A percentile compares a stretch with the other conserved stretches of the same genome.
Conservation (phyloP, 1,140 invertebrate species). For the Neodiprion lecontei region DNA sequence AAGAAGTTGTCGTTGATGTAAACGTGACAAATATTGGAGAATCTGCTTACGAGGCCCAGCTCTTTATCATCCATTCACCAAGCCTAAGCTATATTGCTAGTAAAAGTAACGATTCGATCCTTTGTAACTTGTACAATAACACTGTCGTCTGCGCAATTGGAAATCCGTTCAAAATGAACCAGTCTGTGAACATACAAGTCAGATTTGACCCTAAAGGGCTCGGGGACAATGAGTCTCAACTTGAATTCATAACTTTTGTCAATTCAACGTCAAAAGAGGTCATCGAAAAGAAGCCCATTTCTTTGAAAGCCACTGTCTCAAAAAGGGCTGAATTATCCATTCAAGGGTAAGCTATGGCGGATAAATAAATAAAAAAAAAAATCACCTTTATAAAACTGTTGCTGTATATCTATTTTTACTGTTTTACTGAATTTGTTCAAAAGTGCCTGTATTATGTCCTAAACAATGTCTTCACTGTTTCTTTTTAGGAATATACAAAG, state of each 20-base stretch:
- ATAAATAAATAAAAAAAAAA: slow-evolving; percentile 11
- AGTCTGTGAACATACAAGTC: slow-evolving; percentile 69
- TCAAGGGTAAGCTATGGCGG: slow-evolving; percentile 68
- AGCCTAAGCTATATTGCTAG: slow-evolving; percentile 81
- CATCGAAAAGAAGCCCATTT: slow-evolving; percentile 64
- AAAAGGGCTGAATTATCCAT: slow-evolving; percentile 84
- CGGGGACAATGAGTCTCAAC: slow-evolving; percentile 71
- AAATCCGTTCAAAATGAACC: slow-evolving; percentile 83
- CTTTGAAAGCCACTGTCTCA: slow-evolving; percentile 72
- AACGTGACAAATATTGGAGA: slow-evolving; percentile 81
- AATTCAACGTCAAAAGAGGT: slow-evolving; percentile 87
- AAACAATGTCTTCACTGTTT: no score
- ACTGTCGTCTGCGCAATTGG: slow-evolving; percentile 84
- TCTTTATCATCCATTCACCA: slow-evolving; percentile 81
- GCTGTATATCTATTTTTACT: slow-evolving; percentile 13
- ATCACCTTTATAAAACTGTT: not conserved
- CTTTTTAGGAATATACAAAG: slow-evolving; percentile 35
- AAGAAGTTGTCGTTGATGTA: slow-evolving; percentile 79
- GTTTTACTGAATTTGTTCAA: no score
- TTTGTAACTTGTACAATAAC: slow-evolving; percentile 76
- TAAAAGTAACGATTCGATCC: slow-evolving; percentile 63
- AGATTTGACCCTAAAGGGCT: slow-evolving; percentile 81
- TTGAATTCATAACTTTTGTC: slow-evolving; percentile 77
- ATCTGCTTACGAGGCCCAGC: slow-evolving; percentile 88
- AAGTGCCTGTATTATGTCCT: no score